These are phyloP conservation scores for Poeciliopsis paucimaculata DNA, from an alignment of 2,797 vertebrate species.

Conservation along the genomic window DNA sequence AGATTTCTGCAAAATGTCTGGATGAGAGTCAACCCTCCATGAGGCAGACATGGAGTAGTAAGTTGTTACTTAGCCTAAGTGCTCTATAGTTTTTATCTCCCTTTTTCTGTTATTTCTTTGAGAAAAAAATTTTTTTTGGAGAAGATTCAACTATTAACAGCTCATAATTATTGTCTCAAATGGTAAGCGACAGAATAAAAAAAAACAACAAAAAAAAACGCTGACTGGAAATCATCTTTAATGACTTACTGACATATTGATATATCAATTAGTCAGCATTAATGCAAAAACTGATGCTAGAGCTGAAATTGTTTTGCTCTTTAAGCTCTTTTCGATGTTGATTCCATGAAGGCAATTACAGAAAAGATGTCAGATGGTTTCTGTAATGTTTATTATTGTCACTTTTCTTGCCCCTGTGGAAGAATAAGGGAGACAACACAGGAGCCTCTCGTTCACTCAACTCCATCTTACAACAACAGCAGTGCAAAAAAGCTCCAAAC, in stretches of 20 bases:
- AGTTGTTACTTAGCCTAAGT: constrained; percentile 58
- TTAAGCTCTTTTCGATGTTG: neutral
- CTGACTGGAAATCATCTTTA: neutral
- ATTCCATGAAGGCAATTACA: neutral
- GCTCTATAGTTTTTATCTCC: constrained; percentile 41
- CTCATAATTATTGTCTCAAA: constrained; percentile 16
- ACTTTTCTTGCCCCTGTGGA: neutral
- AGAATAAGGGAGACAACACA: neutral
- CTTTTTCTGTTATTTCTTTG: constrained; percentile 16
- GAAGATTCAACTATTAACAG: constrained; percentile 37
- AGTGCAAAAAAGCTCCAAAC: neutral
- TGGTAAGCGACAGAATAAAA: constrained; percentile 13
- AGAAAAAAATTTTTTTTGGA: constrained; percentile 28
- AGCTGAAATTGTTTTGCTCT: neutral
- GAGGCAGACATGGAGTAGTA: constrained; percentile 26
- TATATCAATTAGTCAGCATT: neutral
- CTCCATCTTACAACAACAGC: neutral
- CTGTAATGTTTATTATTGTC: neutral
- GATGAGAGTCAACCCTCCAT: constrained; percentile 34
- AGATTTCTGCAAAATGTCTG: constrained; percentile 57
- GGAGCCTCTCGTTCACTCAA: neutral
- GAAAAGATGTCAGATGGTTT: neutral
- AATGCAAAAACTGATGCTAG: neutral
- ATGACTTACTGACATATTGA: neutral
- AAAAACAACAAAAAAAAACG: neutral